A percentile compares a stretch with the other conserved stretches of the same genome.
Conservation (phyloP, 2,797 vertebrate species). For the Glyptemys insculpta region DNA sequence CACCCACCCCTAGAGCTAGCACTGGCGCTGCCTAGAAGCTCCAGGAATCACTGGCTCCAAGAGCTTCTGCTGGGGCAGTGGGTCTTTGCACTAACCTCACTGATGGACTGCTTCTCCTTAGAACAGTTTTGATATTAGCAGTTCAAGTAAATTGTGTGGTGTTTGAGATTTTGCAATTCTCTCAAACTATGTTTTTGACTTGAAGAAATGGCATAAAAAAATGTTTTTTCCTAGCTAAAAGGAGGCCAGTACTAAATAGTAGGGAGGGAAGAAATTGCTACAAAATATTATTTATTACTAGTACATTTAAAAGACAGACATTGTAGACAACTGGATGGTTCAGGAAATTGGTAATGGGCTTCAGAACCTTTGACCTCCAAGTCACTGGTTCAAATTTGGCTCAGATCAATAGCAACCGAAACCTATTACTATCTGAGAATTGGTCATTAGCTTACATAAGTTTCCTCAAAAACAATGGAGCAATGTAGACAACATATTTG, state of each 20-base stretch:
- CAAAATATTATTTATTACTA: background rate
- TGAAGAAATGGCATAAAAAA: background rate
- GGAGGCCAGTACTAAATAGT: rapidly evolving
- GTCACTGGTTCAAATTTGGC: background rate
- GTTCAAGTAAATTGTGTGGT: background rate
- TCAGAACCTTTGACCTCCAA: background rate
- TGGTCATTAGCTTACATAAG: background rate
- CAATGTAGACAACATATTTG: background rate
- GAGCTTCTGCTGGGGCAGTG: background rate
- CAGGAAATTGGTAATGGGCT: background rate
- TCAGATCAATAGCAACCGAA: background rate
- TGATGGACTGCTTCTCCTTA: background rate
- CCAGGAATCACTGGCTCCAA: background rate
- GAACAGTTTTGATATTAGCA: background rate
- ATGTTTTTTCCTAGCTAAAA: background rate
- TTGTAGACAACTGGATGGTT: background rate
- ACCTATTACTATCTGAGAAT: background rate
- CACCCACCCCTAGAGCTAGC: background rate
- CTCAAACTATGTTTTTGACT: background rate
- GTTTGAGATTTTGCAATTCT: background rate
- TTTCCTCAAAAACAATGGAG: background rate
- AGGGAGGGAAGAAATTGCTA: background rate
- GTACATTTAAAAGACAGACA: background rate
- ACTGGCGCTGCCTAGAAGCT: background rate
- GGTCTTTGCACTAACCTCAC: background rate